Base-by-base conservation (phyloP, 2,797 vertebrate species). In the Phalloptychus januarius region DNA sequence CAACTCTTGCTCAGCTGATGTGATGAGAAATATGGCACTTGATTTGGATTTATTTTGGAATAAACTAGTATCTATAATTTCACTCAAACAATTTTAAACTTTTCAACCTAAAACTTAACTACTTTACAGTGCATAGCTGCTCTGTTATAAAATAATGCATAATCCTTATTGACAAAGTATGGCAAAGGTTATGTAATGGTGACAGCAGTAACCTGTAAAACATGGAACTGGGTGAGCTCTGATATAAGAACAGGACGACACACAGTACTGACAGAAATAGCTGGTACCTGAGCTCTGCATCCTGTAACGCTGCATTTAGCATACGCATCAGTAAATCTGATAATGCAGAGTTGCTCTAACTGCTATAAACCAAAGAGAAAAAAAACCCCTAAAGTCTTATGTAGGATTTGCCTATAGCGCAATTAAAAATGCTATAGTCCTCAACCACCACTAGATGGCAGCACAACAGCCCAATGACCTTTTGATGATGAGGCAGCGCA, bases 231-330 rank as follows among this genome's bases (percentile, higher is more conserved):
- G 79, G 50, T 52, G 74, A 79, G 85, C 40, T 81, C 74, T 72
- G 56, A 76, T 67, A 69, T 12, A 52, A 75, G 50, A 52, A 75
- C 67, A 81, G 58, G 38, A 40, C 10, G 36, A 67, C 36, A 79
- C 56, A 61, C 58, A 70, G 42, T 83, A 81, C 71, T 85, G 78
- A 81, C 38, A 38, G 67, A 83, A 67, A 84, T 31, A 44, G 83
- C 85, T 52, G 31, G 65, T 89, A 90, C 90, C 91, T 90, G 89
- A 93, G 86, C 85, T 90, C 80, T 78, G 80, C 74, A 83, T 74
- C 77, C 48, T 77, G 82, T 78, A 75, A 75, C 65, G 23, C 72
- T 72, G 46, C 61, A 10, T 80, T 85, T 5, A 61, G 31, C 56
- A 54, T 63, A 75, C 12, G 36, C 50, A 44, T 79, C 81, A 36